Evolutionary conservation across 2,113 vertebrate species (phyloP).

Genomic region (Bos indicus): DNA sequence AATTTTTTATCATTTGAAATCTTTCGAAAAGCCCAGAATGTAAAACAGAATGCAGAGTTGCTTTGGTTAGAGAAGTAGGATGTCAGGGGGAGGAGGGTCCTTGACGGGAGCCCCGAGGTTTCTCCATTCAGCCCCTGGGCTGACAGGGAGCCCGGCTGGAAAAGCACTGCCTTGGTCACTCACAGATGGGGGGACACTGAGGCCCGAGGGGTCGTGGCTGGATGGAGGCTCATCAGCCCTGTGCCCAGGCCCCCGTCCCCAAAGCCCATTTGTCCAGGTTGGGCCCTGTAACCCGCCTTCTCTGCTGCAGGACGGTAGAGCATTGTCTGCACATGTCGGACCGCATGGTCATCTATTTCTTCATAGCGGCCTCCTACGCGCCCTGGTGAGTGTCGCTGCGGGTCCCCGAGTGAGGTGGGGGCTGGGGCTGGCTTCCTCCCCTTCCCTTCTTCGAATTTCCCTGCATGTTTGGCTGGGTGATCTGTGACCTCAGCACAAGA

Average conservation of each 20-base stretch:
- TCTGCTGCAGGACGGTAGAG: slow-evolving; percentile 85
- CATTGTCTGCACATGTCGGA: slow-evolving; percentile 95
- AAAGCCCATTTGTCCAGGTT: fast-evolving
- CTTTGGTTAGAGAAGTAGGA: background rate
- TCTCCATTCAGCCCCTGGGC: background rate
- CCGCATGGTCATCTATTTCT: slow-evolving; percentile 96
- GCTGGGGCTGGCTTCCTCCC: background rate
- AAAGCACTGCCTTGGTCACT: background rate
- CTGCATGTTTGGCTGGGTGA: fast-evolving
- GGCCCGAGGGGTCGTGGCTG: background rate
- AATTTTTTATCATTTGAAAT: background rate
- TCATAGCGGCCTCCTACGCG: slow-evolving; percentile 92
- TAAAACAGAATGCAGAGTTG: background rate
- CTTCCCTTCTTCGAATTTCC: background rate
- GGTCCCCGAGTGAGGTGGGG: fast-evolving
- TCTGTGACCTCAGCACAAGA: fast-evolving
- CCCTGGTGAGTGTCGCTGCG: slow-evolving; percentile 87
- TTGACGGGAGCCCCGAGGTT: fast-evolving
- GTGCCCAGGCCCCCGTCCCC: fast-evolving
- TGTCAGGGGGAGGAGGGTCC: background rate
- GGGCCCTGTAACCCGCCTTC: background rate
- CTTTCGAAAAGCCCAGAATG: background rate
- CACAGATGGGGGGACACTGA: background rate
- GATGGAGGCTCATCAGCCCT: background rate
- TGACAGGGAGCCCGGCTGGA: background rate